These are phyloP conservation scores for Holotrichia oblita DNA, from an alignment of 1,140 invertebrate genomes.

Conservation along the genomic window DNA sequence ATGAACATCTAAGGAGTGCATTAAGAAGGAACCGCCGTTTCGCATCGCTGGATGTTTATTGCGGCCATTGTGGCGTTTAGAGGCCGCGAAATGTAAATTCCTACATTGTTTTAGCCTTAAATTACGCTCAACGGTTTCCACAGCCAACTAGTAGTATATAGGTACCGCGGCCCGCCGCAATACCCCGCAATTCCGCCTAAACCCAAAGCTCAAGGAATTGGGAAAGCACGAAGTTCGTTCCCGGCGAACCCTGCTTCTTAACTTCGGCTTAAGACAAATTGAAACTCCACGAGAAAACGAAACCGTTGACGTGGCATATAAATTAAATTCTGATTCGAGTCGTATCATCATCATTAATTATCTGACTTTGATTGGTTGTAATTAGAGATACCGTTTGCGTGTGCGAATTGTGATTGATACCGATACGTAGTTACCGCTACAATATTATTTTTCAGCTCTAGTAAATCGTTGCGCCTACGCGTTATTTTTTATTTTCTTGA, in stretches of 20 bases:
- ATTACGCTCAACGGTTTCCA: not conserved
- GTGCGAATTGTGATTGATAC: not conserved
- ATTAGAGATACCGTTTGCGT: not conserved
- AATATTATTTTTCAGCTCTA: too few relatives aligned
- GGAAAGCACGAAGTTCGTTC: not conserved
- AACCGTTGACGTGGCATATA: not conserved
- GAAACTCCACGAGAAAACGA: not conserved
- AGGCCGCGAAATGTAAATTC: constrained; percentile 12
- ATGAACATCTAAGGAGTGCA: not conserved
- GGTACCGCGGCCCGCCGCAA: not conserved
- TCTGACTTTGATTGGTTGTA: not conserved
- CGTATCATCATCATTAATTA: not conserved
- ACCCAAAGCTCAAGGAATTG: not conserved
- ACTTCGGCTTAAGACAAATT: constrained; percentile 16
- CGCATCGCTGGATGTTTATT: not conserved
- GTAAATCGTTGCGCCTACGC: too few relatives aligned
- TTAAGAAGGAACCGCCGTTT: not conserved
- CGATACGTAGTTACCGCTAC: too few relatives aligned
- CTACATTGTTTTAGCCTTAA: not conserved
- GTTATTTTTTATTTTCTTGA: too few relatives aligned
- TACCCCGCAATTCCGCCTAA: not conserved
- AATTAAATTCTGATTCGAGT: constrained; percentile 8
- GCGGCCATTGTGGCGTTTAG: not conserved
- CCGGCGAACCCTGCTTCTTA: not conserved
- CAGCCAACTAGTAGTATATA: not conserved